phyloP scores from a whole-genome alignment of 30 jellyfish, hydroid and myxozoan genomes.

The Cassiopea xamachana region DNA sequence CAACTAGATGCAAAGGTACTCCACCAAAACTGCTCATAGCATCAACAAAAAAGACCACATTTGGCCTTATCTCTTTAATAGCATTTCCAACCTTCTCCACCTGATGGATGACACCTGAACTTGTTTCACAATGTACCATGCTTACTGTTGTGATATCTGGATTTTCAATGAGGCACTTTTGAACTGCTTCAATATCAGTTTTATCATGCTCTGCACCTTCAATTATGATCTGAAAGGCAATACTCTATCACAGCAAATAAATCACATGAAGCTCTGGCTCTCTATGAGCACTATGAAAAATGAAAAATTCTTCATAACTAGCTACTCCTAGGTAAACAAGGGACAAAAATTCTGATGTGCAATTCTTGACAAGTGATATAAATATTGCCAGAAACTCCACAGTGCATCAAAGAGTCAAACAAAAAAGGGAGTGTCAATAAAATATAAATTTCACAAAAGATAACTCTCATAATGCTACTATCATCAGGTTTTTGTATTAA shows the following conservation, averaged over 20 bases:
- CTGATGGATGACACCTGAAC: slow-evolving; percentile 97
- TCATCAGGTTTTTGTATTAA: too few species aligned
- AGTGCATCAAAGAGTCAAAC: too few species aligned
- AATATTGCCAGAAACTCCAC: too few species aligned
- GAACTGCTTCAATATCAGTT: slow-evolving; percentile 75
- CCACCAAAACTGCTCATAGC: slow-evolving; percentile 99
- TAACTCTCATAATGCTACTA: too few species aligned
- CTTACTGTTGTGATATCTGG: slow-evolving; percentile 89
- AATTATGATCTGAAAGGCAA: slow-evolving; percentile 67
- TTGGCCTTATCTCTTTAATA: slow-evolving; percentile 71
- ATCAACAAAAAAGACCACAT: slow-evolving; percentile 91
- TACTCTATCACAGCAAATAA: neutral
- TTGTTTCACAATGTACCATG: slow-evolving; percentile 98
- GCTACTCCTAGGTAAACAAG: too few species aligned
- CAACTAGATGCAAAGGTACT: slow-evolving; percentile 72
- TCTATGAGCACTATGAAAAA: too few species aligned
- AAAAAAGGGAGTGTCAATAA: too few species aligned
- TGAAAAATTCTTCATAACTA: too few species aligned
- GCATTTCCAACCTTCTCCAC: slow-evolving; percentile 90
- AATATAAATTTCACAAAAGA: too few species aligned
- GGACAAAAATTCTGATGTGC: too few species aligned
- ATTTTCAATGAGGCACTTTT: slow-evolving; percentile 45
- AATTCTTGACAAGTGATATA: too few species aligned
- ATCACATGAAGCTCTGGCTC: too few species aligned
- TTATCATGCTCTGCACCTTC: slow-evolving; percentile 78